phyloP scores from a whole-genome alignment of 2,113 vertebrate genomes.

The Rhabdomys dilectus region DNA sequence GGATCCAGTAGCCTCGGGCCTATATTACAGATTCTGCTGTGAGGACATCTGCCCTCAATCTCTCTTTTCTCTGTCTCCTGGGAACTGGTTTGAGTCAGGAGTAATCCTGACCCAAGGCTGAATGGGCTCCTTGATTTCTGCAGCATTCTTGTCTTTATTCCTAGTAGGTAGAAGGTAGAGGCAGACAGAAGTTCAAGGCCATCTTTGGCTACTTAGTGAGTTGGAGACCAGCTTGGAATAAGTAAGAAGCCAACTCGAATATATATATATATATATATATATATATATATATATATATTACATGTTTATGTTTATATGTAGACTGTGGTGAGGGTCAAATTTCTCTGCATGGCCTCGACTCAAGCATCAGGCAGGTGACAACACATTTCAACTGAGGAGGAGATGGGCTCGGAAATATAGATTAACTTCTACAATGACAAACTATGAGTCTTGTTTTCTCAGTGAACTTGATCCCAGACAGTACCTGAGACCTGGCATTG shows the following conservation, averaged over 20 bases:
- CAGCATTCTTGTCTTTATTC: background rate
- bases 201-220: background rate
- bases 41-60: background rate
- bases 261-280: too few relatives aligned
- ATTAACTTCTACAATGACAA: background rate
- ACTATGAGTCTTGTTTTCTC: background rate
- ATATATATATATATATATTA: background rate
- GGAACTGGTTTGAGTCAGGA: background rate
- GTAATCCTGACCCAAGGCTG: background rate
- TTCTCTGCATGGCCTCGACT: background rate
- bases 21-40: background rate
- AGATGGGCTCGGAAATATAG: background rate
- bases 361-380: background rate
- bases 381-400: background rate
- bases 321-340: background rate
- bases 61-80: background rate
- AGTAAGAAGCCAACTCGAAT: background rate
- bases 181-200: background rate
- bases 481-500: background rate
- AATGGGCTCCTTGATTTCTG: background rate
- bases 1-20: background rate
- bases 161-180: background rate
- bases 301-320: too few relatives aligned
- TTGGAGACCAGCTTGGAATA: background rate
- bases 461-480: background rate